phyloP scores from a whole-genome alignment of 2,888 invertebrate genomes.

The Nudaria mundana region DNA sequence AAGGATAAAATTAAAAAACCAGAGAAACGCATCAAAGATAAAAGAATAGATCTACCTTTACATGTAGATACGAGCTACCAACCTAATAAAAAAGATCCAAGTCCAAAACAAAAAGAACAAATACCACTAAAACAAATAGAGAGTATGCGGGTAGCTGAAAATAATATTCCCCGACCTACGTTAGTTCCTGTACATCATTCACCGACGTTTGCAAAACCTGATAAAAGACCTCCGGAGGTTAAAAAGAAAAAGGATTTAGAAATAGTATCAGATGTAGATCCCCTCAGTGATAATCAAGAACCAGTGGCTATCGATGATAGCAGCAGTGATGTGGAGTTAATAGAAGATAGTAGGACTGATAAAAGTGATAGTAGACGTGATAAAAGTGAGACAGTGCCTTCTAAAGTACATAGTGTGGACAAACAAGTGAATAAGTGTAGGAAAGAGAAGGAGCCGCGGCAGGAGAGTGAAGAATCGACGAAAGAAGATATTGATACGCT shows the following conservation, averaged over 20 bases:
- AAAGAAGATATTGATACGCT: conserved; percentile 61
- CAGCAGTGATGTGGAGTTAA: conserved; percentile 74
- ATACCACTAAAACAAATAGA: conserved; percentile 62
- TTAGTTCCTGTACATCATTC: conserved; percentile 65
- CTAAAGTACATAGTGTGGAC: conserved; percentile 49
- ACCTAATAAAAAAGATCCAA: conserved; percentile 50
- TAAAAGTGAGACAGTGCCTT: conserved; percentile 61
- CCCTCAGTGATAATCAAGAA: conserved; percentile 55
- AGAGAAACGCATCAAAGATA: conserved; percentile 48
- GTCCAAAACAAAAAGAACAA: conserved; percentile 58
- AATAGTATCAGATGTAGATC: conserved; percentile 67
- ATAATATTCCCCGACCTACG: conserved; percentile 64
- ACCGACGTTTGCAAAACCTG: conserved; percentile 71
- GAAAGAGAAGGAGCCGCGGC: conserved; percentile 36
- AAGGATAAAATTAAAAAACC: conserved; percentile 48
- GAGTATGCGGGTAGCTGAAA: conserved; percentile 59
- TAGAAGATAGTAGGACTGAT: conserved; percentile 55
- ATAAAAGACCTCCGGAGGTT: conserved; percentile 63
- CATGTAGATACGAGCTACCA: conserved; percentile 62
- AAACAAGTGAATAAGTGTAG: conserved; percentile 41
- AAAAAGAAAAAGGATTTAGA: conserved; percentile 70
- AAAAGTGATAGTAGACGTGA: conserved; percentile 58
- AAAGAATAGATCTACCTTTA: conserved; percentile 47
- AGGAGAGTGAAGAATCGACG: conserved; percentile 48
- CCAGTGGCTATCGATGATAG: conserved; percentile 68